phyloP scores from a whole-genome alignment of 2,888 invertebrate genomes.

The Alsophila aescularia region DNA sequence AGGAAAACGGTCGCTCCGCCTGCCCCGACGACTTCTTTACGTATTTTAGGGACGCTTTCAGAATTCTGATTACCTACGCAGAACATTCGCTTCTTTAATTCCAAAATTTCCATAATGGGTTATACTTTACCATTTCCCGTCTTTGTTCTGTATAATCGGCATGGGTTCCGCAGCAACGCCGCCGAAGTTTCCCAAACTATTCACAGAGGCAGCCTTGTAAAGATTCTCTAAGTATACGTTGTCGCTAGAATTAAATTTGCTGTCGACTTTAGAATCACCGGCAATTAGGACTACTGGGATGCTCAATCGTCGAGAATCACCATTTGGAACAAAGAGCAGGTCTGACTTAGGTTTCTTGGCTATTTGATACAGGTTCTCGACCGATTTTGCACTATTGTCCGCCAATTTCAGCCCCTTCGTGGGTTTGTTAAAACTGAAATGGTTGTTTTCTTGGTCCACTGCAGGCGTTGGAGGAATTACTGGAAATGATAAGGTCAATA shows the following conservation, averaged over 20 bases:
- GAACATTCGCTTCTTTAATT: constrained; percentile 6
- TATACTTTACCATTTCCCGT: constrained; percentile 75
- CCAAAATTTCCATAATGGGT: constrained; percentile 16
- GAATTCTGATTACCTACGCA: constrained; percentile 30
- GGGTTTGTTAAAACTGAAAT: constrained; percentile 64
- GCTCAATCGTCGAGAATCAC: constrained; percentile 65
- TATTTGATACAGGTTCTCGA: constrained; percentile 66
- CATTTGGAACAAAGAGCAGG: constrained; percentile 67
- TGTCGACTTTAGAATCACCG: constrained; percentile 57
- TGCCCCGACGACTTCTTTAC: constrained; percentile 21
- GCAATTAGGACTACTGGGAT: constrained; percentile 75
- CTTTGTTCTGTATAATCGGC: constrained; percentile 78
- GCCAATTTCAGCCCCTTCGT: constrained; percentile 42
- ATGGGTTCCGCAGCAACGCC: constrained; percentile 72
- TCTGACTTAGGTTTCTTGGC: constrained; percentile 60
- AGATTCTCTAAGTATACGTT: constrained; percentile 75
- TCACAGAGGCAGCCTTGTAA: constrained; percentile 76
- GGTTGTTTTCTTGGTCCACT: constrained; percentile 56
- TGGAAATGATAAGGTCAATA: constrained; percentile 44
- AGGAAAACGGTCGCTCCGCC: constrained; percentile 17
- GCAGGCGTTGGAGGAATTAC: constrained; percentile 80
- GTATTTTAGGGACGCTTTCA: constrained; percentile 29
- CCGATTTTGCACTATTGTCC: constrained; percentile 63
- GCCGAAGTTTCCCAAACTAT: constrained; percentile 77
- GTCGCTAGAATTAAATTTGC: constrained; percentile 75